Conservation (phyloP, 2,797 vertebrate genomes). For the Arctocebus calabarensis region DNA sequence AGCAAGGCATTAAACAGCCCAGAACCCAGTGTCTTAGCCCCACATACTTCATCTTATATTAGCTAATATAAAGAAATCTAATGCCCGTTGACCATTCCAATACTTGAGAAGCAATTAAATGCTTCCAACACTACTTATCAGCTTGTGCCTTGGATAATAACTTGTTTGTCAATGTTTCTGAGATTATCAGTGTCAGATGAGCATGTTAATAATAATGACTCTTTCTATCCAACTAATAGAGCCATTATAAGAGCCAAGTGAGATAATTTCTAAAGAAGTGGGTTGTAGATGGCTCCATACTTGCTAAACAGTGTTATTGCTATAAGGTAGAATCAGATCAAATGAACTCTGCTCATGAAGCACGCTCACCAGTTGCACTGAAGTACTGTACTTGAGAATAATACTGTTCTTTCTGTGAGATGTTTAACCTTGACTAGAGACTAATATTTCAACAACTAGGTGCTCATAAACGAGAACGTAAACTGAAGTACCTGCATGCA, state of each 20-base stretch:
- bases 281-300: not conserved
- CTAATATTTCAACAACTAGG: conserved; percentile 48
- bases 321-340: not conserved
- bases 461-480: conserved; percentile 14
- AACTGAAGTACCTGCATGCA: not conserved
- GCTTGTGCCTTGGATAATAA: not conserved
- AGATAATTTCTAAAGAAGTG: not conserved
- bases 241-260: not conserved
- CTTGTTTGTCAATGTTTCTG: not conserved
- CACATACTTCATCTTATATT: not conserved
- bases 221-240: not conserved
- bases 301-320: not conserved
- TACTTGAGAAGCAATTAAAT: not conserved
- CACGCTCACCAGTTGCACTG: not conserved
- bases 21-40: not conserved
- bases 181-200: not conserved
- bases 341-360: conserved; percentile 9
- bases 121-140: not conserved
- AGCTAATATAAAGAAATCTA: conserved; percentile 8
- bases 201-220: not conserved
- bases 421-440: conserved; percentile 21
- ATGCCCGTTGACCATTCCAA: not conserved
- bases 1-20: conserved; percentile 33
- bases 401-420: not conserved
- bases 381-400: not conserved